Percentiles rank a stretch among this genome's conserved stretches.
Conservation (phyloP, 1,140 invertebrate genomes). For the Ladona fulva region DNA sequence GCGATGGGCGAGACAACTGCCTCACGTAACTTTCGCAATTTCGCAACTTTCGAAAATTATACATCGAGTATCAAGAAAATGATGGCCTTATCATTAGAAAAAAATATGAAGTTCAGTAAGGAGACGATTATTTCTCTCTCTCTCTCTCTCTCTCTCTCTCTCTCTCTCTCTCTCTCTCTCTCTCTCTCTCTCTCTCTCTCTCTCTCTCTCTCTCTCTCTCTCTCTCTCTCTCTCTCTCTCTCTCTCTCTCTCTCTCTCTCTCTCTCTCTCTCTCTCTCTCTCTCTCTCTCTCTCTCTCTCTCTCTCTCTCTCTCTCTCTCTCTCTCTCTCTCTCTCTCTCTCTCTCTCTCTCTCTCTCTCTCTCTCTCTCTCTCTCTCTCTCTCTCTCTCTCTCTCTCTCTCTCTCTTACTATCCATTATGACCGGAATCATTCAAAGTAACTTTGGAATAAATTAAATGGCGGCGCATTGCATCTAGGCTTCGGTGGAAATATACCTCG, state of each 20-base stretch:
- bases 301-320: neutral
- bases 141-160: neutral
- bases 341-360: conserved; percentile 14
- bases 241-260: neutral
- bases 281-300: neutral
- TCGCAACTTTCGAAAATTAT: too few species aligned
- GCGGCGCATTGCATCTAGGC: too few species aligned
- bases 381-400: conserved; percentile 4
- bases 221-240: neutral
- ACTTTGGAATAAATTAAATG: too few species aligned
- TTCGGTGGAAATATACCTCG: too few species aligned
- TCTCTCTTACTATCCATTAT: neutral
- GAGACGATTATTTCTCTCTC: neutral
- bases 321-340: conserved; percentile 15
- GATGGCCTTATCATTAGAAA: too few species aligned
- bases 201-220: neutral
- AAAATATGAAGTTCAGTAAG: too few species aligned
- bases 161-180: neutral
- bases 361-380: neutral
- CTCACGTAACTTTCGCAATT: too few species aligned
- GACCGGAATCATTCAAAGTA: too few species aligned
- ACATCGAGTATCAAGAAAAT: too few species aligned
- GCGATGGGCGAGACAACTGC: too few species aligned
- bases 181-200: neutral
- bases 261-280: neutral